Evolutionary conservation across 2,113 vertebrate species (phyloP).

Genomic region (Lamprotornis superbus): DNA sequence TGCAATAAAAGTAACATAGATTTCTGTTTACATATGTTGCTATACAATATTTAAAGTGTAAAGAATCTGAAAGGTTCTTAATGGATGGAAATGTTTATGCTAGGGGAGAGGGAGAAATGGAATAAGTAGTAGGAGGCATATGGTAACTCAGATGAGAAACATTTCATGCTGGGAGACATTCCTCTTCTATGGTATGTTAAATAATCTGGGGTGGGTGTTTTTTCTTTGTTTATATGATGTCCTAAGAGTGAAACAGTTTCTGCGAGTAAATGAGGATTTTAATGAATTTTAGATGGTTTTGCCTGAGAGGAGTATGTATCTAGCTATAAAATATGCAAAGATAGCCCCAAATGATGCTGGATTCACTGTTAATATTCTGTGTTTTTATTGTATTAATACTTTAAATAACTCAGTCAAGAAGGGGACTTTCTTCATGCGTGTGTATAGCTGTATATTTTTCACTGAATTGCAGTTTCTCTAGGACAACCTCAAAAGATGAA

Average conservation of each 20-base stretch:
- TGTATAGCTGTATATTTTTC: neutral
- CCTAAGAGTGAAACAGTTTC: neutral
- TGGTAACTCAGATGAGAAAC: slow-evolving; percentile 39
- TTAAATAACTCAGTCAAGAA: neutral
- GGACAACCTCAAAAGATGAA: neutral
- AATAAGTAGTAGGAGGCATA: slow-evolving; percentile 36
- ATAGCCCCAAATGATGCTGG: neutral
- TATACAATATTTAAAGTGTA: slow-evolving; percentile 40
- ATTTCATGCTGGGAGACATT: slow-evolving; percentile 22
- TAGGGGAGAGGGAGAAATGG: slow-evolving; percentile 12
- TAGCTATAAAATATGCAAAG: neutral
- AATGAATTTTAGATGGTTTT: neutral
- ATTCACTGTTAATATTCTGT: neutral
- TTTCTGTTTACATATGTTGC: slow-evolving; percentile 2
- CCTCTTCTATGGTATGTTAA: neutral
- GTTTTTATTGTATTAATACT: slow-evolving; percentile 5
- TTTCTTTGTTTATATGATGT: slow-evolving; percentile 21
- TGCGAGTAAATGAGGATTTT: neutral
- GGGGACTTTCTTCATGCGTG: neutral
- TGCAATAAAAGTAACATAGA: slow-evolving; percentile 14
- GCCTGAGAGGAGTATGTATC: neutral
- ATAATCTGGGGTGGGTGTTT: slow-evolving; percentile 1
- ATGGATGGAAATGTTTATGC: slow-evolving; percentile 25
- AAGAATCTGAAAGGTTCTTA: slow-evolving; percentile 42
- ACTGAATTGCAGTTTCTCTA: neutral